These are phyloP conservation scores for Pyrocephalus nanus DNA, from an alignment of 2,797 vertebrate species.

Conservation along the genomic window DNA sequence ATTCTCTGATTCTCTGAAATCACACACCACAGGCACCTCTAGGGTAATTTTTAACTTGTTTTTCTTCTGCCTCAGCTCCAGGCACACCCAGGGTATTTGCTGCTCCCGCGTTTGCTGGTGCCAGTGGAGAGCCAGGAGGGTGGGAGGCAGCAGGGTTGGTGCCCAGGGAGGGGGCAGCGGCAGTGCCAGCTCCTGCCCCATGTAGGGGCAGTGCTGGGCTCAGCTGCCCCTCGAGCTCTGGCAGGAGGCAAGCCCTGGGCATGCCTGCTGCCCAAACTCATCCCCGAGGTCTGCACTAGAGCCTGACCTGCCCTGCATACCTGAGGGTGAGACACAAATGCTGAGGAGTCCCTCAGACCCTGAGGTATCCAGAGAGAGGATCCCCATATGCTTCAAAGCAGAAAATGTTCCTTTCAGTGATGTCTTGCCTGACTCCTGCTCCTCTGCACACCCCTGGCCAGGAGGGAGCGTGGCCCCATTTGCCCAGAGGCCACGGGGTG, in stretches of 20 bases:
- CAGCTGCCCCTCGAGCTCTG: not conserved
- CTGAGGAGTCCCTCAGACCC: not conserved
- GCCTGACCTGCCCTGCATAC: accelerated
- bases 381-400: not conserved
- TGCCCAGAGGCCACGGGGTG: accelerated
- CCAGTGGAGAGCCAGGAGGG: not conserved
- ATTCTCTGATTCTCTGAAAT: not conserved
- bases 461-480: not conserved
- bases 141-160: not conserved
- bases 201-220: accelerated
- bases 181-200: not conserved
- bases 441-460: not conserved
- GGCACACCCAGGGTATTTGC: not conserved
- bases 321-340: not conserved
- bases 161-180: not conserved
- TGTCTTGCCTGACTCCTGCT: not conserved
- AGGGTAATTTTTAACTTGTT: not conserved
- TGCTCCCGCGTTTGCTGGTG: not conserved
- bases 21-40: not conserved
- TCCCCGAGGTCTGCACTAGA: accelerated
- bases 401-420: not conserved
- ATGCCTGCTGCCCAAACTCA: not conserved
- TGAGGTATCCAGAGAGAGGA: not conserved
- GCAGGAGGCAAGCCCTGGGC: accelerated
- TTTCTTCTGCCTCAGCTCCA: not conserved